Base-by-base conservation (phyloP, 2,113 vertebrate species). In the Cygnus atratus region DNA sequence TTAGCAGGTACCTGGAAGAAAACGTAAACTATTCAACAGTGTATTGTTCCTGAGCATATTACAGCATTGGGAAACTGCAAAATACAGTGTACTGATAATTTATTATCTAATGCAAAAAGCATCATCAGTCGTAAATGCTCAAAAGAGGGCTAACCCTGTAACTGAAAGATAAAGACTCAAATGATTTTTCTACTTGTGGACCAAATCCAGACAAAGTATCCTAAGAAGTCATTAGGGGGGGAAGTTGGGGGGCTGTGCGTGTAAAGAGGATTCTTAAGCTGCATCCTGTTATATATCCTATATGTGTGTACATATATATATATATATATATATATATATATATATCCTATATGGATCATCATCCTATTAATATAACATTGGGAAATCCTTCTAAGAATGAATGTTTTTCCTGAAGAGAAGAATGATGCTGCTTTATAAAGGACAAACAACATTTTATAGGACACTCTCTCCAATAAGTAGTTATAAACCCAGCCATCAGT, bases 1-100 rank as follows among this genome's bases (percentile, higher is more conserved):
- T 99, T 99, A 82, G 99, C 97, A 97, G 99, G 99, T 97, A 99
- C 98, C 99, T 99, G 94, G 83, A 97, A 98, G 68, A 97, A 93
- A 75, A 98, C 79, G 88, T 50, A 76, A 82, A 85, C 77, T 77
- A 78, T 43, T 92, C 58, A 87, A 43, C 85, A 79, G 39, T 52
- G 57, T n/a, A 85, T 50, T 28, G 44, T 31, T 67, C 35, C 58
- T 67, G 26, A 74, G 31, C 39, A 68, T 59, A 43, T 55, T 39
- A 65, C 1, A 6, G 41, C 78, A 65, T 5, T 33, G 62, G 31
- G 29, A 89, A 86, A 65, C 15, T 12, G 10, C 50, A 65, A 43
- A 68, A 62, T 3, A 55, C 9, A 50, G 35, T 6, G 25, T 12
- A 31, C 17, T 65, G 20, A 58, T 35, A 1, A 31, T 58, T 80